Base-by-base conservation (phyloP, 2,888 invertebrate genomes). In the Zootermopsis nevadensis region DNA sequence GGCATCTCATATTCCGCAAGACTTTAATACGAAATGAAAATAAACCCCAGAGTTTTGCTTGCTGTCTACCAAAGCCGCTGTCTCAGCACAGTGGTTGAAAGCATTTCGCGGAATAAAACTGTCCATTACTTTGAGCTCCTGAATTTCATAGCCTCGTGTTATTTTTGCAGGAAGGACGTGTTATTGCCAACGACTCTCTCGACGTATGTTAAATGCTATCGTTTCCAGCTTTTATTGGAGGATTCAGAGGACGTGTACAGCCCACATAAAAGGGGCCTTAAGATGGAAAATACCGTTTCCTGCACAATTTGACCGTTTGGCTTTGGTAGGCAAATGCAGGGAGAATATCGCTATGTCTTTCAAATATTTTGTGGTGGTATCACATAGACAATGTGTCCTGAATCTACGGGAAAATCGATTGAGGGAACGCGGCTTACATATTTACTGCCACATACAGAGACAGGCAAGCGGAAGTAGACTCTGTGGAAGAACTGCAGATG, bases 241-340 rank as follows among this genome's bases (percentile, higher is more conserved):
- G 66, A 22, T 66, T 66, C 12, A 24, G 66, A 15, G 24, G n/a
- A 66, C 6, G 22, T 24, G 66, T 27, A 24, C 27, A 7, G 22
- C 24, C 66, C 24, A 27, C 15, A 48, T 48, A 48, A 48, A 48
- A 48, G 48, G 48, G 48, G 48, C 48, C 48, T 48, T 66, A 66
- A 66, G 66, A 66, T 66, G 66, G 66, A 66, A 66, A 66, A 66
- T 66, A 66, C 27, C 66, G 66, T 24, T 66, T 66, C 7, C 7
- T 66, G 66, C 66, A 27, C 66, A n/a, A 66, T 66, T 66, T 10
- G 66, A 66, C 8, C 66, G 66, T 66, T 27, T 7, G 66, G 10
- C 24, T 66, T 66, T 66, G 66, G 66, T 66, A 66, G 66, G 66
- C 66, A 66, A 66, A 66, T 66, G 66, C 24, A 66, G 66, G 24